These are phyloP conservation scores for Eriocheir sinensis DNA, from an alignment of 1,140 invertebrate species.

Conservation along the genomic window DNA sequence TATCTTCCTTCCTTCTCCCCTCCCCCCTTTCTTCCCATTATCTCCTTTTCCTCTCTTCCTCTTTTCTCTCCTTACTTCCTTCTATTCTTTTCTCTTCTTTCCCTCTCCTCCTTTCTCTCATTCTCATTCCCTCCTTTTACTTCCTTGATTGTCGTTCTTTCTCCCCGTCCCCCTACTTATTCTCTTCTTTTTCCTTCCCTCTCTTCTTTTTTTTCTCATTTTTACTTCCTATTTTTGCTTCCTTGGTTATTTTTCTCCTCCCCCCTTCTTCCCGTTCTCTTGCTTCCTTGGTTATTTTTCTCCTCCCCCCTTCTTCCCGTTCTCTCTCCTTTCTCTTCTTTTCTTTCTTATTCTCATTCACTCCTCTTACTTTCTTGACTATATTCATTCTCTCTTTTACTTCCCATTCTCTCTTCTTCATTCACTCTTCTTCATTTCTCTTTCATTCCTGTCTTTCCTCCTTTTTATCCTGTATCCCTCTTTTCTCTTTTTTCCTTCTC, in stretches of 20 bases:
- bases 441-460: too few relatives aligned
- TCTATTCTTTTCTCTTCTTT: background rate
- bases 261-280: background rate
- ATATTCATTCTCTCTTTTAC: background rate
- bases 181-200: background rate
- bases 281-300: background rate
- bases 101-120: background rate
- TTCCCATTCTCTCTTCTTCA: too few relatives aligned
- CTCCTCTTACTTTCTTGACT: background rate
- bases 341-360: background rate
- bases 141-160: background rate
- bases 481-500: too few relatives aligned
- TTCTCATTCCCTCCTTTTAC: too few relatives aligned
- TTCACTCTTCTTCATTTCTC: too few relatives aligned
- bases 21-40: too few relatives aligned
- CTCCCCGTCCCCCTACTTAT: background rate
- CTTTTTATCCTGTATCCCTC: too few relatives aligned
- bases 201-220: background rate
- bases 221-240: background rate
- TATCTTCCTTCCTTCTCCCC: background rate
- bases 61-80: too few relatives aligned
- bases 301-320: background rate
- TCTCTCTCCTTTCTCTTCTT: background rate
- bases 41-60: background rate
- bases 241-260: too few relatives aligned